Evolutionary conservation across 2,888 invertebrate species (phyloP).

Genomic region (Lasioglossum marginatum): DNA sequence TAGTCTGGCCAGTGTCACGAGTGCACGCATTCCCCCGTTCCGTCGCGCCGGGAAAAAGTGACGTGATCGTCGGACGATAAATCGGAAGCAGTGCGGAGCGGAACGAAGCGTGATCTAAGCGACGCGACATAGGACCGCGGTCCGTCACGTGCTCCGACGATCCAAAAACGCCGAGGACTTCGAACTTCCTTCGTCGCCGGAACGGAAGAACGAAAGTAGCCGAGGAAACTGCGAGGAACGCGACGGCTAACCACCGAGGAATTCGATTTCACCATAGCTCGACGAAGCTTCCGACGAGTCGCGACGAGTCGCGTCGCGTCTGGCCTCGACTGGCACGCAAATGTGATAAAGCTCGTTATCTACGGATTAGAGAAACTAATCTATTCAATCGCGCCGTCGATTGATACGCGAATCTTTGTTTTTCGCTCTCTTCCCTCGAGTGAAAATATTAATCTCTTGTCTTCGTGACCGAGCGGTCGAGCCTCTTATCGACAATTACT

Average conservation of each 20-base stretch:
- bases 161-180: neutral
- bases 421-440: neutral
- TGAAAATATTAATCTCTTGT: neutral
- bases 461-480: neutral
- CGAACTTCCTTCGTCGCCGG: neutral
- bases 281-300: neutral
- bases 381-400: neutral
- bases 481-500: neutral
- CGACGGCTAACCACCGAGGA: neutral
- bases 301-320: neutral
- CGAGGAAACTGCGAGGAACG: neutral
- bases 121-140: neutral
- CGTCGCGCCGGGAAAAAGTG: slow-evolving; percentile 29
- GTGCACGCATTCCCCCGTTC: slow-evolving; percentile 20
- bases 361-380: neutral
- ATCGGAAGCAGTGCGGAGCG: neutral
- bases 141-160: neutral
- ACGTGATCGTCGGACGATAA: neutral
- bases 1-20: slow-evolving; percentile 42
- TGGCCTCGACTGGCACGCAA: neutral
- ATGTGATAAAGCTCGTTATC: neutral
- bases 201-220: neutral
- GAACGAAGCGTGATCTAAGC: neutral
- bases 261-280: neutral
- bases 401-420: slow-evolving; percentile 1